Evolutionary conservation across 2,888 invertebrate species (phyloP), one percentile per base, ranked within the genome.

Genomic region (Mimachlamys varia): DNA sequence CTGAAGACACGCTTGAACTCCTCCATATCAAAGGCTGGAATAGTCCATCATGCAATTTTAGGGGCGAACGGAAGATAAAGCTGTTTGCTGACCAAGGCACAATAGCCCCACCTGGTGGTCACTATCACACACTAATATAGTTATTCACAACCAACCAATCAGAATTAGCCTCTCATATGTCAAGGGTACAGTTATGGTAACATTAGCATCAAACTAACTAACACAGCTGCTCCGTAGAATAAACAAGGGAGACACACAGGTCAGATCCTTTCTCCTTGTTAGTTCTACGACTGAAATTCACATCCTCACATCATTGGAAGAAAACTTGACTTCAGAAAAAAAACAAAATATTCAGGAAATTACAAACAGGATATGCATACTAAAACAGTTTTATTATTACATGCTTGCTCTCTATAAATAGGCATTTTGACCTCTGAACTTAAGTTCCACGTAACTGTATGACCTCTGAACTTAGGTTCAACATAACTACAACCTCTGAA

Each of bases 51-150:
- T n/a, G n/a, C n/a, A n/a, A n/a, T n/a, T n/a, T n/a, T n/a, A n/a
- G n/a, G n/a, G n/a, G n/a, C n/a, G n/a, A n/a, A n/a, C n/a, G 1
- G 7, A 22, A 62, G 53, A 76, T 76, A 76, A 76, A 76, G 33
- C 58, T 58, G 19, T 58, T 58, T 58, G 17, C 76, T 76, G 76
- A 76, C 76, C 33, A 76, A 76, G 76, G 76, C 76, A 76, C 76
- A 76, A 76, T 12, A 33, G 76, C 19, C 58, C 19, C 58, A 58
- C 58, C 58, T 22, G n/a, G 19, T 58, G 58, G 58, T 58, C 58
- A n/a, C 58, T 58, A 58, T n/a, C n/a, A 19, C 58, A 58, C 58
- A 58, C 58, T 58, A 19, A 58, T 53, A 58, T 58, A 58, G 58
- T 3, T 58, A n/a, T 58, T 58, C 58, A 58, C 58, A 58, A 58